Evolutionary conservation across 1,140 invertebrate genomes (phyloP).

Genomic region (Atta cephalotes): DNA sequence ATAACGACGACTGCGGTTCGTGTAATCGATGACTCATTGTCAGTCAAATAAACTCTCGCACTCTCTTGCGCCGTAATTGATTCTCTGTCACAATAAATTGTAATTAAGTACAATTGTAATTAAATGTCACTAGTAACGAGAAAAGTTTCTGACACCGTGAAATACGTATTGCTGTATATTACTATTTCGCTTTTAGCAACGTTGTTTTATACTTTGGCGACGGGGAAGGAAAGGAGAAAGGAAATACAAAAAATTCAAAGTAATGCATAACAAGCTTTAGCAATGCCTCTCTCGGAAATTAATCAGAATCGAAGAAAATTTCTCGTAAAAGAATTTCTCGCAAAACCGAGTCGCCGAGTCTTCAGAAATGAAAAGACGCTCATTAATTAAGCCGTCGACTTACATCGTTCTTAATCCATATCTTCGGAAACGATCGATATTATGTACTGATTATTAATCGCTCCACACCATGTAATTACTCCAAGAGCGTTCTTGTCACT

Average conservation of each 20-base stretch:
- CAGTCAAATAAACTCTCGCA: background rate
- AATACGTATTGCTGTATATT: background rate
- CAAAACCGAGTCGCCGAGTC: background rate
- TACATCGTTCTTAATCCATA: slow-evolving; percentile 51
- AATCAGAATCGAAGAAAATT: background rate
- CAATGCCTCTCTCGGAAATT: background rate
- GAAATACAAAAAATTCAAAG: background rate
- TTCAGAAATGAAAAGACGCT: slow-evolving; percentile 25
- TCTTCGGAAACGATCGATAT: slow-evolving; percentile 38
- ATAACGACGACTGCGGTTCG: background rate
- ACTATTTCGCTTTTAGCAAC: background rate
- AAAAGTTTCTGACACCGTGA: background rate
- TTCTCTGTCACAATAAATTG: background rate
- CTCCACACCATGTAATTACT: slow-evolving; percentile 26
- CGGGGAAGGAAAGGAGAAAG: too few species aligned
- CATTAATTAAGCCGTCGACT: slow-evolving; percentile 55
- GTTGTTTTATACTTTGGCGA: background rate
- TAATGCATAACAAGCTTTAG: background rate
- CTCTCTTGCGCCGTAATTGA: background rate
- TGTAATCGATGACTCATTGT: slow-evolving; percentile 29
- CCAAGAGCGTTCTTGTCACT: background rate
- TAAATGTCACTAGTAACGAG: background rate
- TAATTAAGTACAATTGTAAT: background rate
- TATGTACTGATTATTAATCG: slow-evolving; percentile 41
- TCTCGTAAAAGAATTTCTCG: slow-evolving; percentile 11